These are phyloP conservation scores for Lepidocolaptes lacrymiger DNA, from an alignment of 2,797 vertebrate genomes.

Conservation along the genomic window DNA sequence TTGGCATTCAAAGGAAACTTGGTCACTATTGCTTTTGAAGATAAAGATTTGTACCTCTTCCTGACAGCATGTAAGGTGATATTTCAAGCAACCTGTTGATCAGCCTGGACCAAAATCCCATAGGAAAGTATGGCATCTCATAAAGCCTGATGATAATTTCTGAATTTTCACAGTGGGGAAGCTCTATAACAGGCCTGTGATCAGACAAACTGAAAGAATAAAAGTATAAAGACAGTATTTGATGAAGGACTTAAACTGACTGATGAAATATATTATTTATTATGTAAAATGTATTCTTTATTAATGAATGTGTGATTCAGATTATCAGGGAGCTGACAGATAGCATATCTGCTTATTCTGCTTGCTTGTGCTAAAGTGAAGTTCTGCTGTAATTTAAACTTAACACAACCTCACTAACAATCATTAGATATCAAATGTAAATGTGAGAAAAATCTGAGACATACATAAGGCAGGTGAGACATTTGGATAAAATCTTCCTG, in stretches of 20 bases:
- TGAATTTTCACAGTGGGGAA: slow-evolving; percentile 94
- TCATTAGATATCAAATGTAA: not conserved
- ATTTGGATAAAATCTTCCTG: not conserved
- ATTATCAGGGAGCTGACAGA: not conserved
- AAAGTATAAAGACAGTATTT: not conserved
- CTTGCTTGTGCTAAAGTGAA: not conserved
- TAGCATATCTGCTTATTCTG: not conserved
- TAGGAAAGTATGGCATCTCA: slow-evolving; percentile 97
- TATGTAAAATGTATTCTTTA: not conserved
- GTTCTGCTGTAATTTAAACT: not conserved
- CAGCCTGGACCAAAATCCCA: slow-evolving; percentile 96
- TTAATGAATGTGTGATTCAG: not conserved
- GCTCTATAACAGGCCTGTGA: slow-evolving; percentile 90
- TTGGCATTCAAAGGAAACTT: not conserved
- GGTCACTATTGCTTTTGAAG: not conserved
- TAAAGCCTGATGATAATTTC: slow-evolving; percentile 93
- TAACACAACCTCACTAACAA: not conserved
- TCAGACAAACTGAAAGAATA: slow-evolving; percentile 85
- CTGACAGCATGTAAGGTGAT: slow-evolving; percentile 87
- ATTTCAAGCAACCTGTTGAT: slow-evolving; percentile 93
- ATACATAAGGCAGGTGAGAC: not conserved
- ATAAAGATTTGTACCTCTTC: slow-evolving; percentile 82
- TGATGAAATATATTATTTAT: not conserved
- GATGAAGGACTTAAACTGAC: not conserved
- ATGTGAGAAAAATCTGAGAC: not conserved